These are phyloP conservation scores for Amphimallon solstitiale DNA, from an alignment of 2,888 invertebrate genomes.

Conservation along the genomic window DNA sequence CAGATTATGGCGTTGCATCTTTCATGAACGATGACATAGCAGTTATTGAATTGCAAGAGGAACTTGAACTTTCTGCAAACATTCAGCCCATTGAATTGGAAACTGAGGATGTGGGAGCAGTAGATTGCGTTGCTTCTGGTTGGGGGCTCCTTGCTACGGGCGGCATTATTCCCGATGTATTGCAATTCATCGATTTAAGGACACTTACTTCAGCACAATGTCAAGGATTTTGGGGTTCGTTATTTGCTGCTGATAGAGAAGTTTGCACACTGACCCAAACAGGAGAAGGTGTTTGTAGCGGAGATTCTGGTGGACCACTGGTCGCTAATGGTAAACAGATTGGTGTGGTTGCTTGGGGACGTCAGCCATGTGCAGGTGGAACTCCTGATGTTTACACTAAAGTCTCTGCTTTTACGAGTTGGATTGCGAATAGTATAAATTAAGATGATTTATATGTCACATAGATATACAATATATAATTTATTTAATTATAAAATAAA, in stretches of 20 bases:
- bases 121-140: neutral
- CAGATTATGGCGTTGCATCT: neutral
- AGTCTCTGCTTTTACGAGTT: neutral
- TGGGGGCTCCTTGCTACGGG: constrained; percentile 1
- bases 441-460: no score
- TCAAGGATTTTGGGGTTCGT: neutral
- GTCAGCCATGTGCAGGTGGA: neutral
- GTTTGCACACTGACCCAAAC: constrained; percentile 6
- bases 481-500: no score
- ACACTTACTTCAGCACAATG: neutral
- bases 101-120: neutral
- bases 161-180: neutral
- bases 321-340: constrained; percentile 21
- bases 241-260: neutral
- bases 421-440: constrained; percentile 20
- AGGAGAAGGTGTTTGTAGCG: constrained; percentile 17
- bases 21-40: constrained; percentile 10
- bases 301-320: constrained; percentile 30
- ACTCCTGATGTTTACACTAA: constrained; percentile 16
- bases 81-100: constrained; percentile 18
- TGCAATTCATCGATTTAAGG: constrained; percentile 3
- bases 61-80: neutral
- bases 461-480: no score
- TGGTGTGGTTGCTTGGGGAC: constrained; percentile 50
- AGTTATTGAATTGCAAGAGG: constrained; percentile 11